Conservation (phyloP, 2,888 invertebrate species). For the Cryptus viduatorius region DNA sequence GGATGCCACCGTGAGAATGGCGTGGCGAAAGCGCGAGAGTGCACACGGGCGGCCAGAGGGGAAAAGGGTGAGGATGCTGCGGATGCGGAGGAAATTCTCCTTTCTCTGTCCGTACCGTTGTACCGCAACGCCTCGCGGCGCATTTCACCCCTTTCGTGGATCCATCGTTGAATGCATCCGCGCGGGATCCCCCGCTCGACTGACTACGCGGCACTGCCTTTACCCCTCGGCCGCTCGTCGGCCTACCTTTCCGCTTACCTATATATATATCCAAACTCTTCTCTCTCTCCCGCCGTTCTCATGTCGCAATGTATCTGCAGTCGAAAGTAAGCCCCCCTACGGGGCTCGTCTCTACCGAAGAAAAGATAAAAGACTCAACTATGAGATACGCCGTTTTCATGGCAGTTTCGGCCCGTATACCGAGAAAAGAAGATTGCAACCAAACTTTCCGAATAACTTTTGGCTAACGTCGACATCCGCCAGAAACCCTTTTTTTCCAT, state of each 20-base stretch:
- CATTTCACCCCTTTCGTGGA: constrained; percentile 77
- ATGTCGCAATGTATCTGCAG: constrained; percentile 84
- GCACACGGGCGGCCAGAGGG: constrained; percentile 29
- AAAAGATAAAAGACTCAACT: constrained; percentile 40
- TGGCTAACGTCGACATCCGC: constrained; percentile 23
- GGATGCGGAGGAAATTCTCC: constrained; percentile 77
- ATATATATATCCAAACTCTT: constrained; percentile 4
- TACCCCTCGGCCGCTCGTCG: constrained; percentile 53
- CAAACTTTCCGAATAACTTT: constrained; percentile 46
- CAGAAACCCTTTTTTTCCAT: background rate
- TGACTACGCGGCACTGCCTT: constrained; percentile 26
- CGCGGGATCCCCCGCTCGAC: constrained; percentile 48
- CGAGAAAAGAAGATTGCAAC: constrained; percentile 31
- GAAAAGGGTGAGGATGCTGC: constrained; percentile 78
- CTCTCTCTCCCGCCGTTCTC: constrained; percentile 65
- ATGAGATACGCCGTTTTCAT: constrained; percentile 3
- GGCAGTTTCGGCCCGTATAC: constrained; percentile 16
- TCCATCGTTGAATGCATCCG: constrained; percentile 66
- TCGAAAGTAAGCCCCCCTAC: constrained; percentile 72
- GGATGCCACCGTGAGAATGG: constrained; percentile 65
- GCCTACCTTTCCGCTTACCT: constrained; percentile 31
- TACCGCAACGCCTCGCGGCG: constrained; percentile 82
- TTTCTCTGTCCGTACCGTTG: constrained; percentile 57
- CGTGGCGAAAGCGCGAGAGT: constrained; percentile 62
- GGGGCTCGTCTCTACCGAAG: constrained; percentile 43